Percentiles rank a stretch among this genome's conserved stretches.
Evolutionary conservation across 2,113 vertebrate species (phyloP).

Genomic region (Mastomys natalensis): DNA sequence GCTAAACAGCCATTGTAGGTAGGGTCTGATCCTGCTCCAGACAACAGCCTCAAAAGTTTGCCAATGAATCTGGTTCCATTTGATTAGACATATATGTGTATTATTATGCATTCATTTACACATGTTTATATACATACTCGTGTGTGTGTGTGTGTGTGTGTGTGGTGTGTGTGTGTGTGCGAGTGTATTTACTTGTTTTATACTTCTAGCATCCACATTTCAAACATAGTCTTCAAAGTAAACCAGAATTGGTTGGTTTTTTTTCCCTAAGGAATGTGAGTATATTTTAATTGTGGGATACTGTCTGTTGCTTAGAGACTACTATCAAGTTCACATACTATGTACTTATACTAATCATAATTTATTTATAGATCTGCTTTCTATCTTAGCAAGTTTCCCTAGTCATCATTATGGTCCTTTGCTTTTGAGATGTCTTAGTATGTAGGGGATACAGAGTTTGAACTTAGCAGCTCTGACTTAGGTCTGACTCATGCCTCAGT

Average conservation of each 20-base stretch:
- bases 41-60: neutral
- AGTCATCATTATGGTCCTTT: neutral
- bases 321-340: neutral
- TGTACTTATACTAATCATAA: neutral
- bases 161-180: neutral
- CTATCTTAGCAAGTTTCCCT: neutral
- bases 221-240: neutral
- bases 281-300: neutral
- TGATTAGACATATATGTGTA: neutral
- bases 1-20: too few relatives aligned
- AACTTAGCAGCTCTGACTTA: too few relatives aligned
- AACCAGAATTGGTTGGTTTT: neutral
- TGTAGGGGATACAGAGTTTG: neutral
- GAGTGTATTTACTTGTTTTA: neutral
- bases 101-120: neutral
- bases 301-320: neutral
- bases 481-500: neutral
- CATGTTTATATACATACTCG: neutral
- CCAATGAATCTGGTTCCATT: neutral
- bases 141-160: neutral
- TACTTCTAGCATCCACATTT: neutral
- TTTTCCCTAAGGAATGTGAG: neutral
- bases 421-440: neutral
- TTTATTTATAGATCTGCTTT: neutral
- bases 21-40: neutral